A percentile compares a stretch with the other conserved stretches of the same genome.
phyloP scores from a whole-genome alignment of 2,797 vertebrate species.

The Gobionotothen gibberifrons region DNA sequence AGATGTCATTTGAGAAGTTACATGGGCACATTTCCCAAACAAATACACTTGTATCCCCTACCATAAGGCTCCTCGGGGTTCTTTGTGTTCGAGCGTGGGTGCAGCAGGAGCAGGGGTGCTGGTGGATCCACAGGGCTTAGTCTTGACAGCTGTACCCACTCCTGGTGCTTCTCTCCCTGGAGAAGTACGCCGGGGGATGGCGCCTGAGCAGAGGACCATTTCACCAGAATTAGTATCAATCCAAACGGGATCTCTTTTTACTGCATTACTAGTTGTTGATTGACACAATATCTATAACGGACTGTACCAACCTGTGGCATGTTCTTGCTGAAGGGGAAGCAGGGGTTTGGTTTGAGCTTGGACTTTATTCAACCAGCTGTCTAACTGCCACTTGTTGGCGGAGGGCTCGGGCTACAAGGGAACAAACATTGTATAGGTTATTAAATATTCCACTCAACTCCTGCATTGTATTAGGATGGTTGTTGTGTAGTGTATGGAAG shows the following conservation, averaged over 20 bases:
- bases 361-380: conserved; percentile 98
- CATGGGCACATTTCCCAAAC: neutral
- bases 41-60: conserved; percentile 28
- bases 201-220: conserved; percentile 69
- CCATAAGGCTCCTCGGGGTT: conserved; percentile 78
- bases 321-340: conserved; percentile 90
- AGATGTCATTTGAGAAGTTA: conserved; percentile 1
- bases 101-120: conserved; percentile 54
- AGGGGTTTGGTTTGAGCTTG: conserved; percentile 94
- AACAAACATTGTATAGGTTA: neutral
- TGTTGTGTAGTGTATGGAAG: too few species aligned
- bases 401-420: conserved; percentile 91
- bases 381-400: conserved; percentile 97
- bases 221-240: conserved; percentile 13
- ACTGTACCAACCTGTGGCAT: conserved; percentile 71
- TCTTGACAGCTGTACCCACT: conserved; percentile 78
- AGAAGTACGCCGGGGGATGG: conserved; percentile 75
- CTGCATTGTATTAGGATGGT: neutral
- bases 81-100: conserved; percentile 88
- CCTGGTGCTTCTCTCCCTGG: conserved; percentile 82
- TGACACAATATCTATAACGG: neutral
- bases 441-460: conserved; percentile 9
- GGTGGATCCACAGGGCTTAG: conserved; percentile 81
- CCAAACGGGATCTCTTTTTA: conserved; percentile 6
- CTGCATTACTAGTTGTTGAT: neutral